phyloP scores from a whole-genome alignment of 2,797 vertebrate genomes.

The Scolopax bukidnonensis region DNA sequence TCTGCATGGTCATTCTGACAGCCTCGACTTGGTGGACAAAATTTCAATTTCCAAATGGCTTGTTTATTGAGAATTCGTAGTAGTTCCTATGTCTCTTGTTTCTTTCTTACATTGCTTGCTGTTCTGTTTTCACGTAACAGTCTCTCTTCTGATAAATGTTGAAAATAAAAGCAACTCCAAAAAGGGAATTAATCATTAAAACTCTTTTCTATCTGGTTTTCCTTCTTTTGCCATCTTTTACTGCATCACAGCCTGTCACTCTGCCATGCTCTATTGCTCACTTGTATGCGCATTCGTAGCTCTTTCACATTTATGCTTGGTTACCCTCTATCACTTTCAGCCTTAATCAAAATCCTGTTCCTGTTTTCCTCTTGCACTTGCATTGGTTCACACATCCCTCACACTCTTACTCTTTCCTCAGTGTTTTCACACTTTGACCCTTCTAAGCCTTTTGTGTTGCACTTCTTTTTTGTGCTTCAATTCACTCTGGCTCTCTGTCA shows the following conservation, averaged over 20 bases:
- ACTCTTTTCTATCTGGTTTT: not conserved
- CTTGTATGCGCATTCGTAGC: not conserved
- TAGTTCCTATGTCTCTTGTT: not conserved
- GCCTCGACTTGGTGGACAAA: not conserved
- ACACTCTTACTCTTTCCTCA: not conserved
- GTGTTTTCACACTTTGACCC: not conserved
- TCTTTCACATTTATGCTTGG: not conserved
- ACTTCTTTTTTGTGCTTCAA: not conserved
- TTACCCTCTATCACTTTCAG: not conserved
- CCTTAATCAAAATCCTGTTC: not conserved
- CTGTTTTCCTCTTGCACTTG: not conserved
- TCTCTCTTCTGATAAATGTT: not conserved
- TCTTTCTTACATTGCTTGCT: not conserved
- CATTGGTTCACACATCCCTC: not conserved
- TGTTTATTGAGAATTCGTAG: not conserved
- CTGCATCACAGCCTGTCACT: not conserved
- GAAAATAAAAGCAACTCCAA: not conserved
- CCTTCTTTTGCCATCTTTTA: not conserved
- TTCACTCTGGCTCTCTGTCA: not conserved
- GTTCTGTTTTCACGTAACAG: not conserved
- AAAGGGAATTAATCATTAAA: not conserved
- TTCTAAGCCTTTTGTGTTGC: conserved; percentile 8
- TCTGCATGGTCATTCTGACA: not conserved
- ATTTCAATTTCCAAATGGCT: not conserved
- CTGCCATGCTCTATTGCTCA: not conserved